A percentile compares a stretch with the other conserved stretches of the same genome.
Evolutionary conservation across 2,113 vertebrate genomes (phyloP).

Genomic region (Eurypyga helias): DNA sequence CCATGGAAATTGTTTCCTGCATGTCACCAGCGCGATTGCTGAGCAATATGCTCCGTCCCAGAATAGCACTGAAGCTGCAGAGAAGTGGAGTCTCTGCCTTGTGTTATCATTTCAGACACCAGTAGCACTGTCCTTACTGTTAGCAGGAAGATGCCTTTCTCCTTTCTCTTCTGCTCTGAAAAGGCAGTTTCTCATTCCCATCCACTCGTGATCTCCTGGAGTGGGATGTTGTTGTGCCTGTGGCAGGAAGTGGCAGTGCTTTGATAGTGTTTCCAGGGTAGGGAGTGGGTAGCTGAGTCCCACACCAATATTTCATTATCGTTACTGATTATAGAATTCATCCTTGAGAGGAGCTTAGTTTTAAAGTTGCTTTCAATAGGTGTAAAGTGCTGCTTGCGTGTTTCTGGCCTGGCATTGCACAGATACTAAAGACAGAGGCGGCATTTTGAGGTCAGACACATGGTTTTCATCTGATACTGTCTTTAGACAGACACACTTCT

Average conservation of each 20-base stretch:
- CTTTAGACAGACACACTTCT: background rate
- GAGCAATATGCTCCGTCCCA: background rate
- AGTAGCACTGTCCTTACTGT: background rate
- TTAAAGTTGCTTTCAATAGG: rapidly evolving
- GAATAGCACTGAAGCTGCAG: background rate
- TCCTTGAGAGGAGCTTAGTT: background rate
- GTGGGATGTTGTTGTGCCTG: background rate
- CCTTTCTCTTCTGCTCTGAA: background rate
- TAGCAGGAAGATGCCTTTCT: background rate
- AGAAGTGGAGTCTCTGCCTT: background rate
- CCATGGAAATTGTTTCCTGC: background rate
- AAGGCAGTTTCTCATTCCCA: background rate
- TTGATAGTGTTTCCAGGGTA: background rate
- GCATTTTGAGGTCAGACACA: background rate
- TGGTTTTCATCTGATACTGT: background rate
- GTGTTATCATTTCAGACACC: background rate
- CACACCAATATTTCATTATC: background rate
- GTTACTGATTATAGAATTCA: background rate
- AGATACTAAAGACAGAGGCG: background rate
- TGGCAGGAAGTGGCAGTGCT: background rate
- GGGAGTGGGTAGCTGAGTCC: background rate
- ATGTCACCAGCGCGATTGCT: background rate
- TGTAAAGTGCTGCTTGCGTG: background rate
- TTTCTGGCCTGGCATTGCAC: background rate
- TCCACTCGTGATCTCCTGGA: rapidly evolving